Evolutionary conservation across 2,113 vertebrate genomes (phyloP), one percentile per base, ranked within the genome.

Genomic region (Thamnaconus septentrionalis): DNA sequence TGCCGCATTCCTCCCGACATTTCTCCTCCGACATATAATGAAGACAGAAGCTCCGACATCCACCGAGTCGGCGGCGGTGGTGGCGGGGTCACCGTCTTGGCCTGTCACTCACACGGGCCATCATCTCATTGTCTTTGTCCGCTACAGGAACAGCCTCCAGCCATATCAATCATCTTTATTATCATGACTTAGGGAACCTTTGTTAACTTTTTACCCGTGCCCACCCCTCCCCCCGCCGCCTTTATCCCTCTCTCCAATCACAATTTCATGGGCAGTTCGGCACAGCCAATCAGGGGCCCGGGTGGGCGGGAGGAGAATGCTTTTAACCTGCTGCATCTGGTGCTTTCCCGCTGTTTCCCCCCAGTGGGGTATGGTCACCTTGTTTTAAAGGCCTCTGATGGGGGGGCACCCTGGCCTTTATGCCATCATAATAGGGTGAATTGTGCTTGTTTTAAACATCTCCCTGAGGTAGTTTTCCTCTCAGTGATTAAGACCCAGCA

Each of bases 281-380:
- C 69, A 50, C 85, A 78, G 68, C 90, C 92, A 91, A 91, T 92
- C 75, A 85, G 87, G 76, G 81, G 77, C 85, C 64, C 8, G 85
- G 50, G 90, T 89, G 85, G 90, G 91, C 68, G 85, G 90, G 86
- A 80, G 62, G 65, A 90, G 90, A 90, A 91, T 87, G 90, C 90
- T 90, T 91, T 91, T 91, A 92, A 91, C 92, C 91, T 92, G 91
- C 87, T 90, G 89, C 91, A 92, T 92, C 90, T 91, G 89, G 86
- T 83, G 88, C 80, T 87, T 81, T 90, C 91, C 91, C 85, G 85
- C 91, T 91, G 92, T 69, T 87, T 42, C 43, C 91, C 43, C 91
- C 77, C 91, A 89, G 91, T 90, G 88, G 92, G 91, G 91, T 61
- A 64, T 91, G 88, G 88, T 90, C 91, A 92, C 92, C 92, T 92